Evolutionary conservation across 2,888 invertebrate species (phyloP), one percentile per base, ranked within the genome.

Genomic region (Aelia acuminata): DNA sequence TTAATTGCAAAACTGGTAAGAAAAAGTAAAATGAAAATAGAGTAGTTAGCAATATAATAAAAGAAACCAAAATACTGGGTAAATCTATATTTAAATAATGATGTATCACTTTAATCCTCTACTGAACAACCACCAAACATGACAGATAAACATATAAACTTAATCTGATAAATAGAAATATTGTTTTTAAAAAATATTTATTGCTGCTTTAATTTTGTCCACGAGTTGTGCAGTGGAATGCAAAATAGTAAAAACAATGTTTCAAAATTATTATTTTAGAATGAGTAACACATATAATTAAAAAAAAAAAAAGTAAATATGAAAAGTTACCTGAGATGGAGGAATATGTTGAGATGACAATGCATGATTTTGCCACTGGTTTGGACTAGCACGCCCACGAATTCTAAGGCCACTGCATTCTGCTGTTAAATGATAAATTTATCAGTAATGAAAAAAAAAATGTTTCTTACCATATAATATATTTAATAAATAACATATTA

Each of bases 391-490:
- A 50, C 90, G 89, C 47, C 89, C 88, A 80, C 89, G 63, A 31
- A 88, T 85, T 57, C 90, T 87, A 53, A 88, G 84, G 43, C 89
- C 89, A 70, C 87, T 89, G 84, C 89, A 90, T 86, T 90, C 89
- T 80, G 87, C 84, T 89, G 70, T 49, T 87, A 85, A 84, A 50
- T 86, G 85, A 88, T 31, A 88, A 31, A 63, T 63, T 63, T 18
- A 63, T 5, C 15, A 63, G 3, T 31, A 0, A 31, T 63, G 31
- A 35, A 1, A 18, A 8, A 63, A 63, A n/a, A 31, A 15, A 63
- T 63, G 5, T 63, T 18, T 31, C 4, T 26, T 31, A 18, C 31
- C n/a, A n/a, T n/a, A n/a, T n/a, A n/a, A n/a, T n/a, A 13, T 31
- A 31, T 1, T 18, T 18, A 63, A 31, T 22, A n/a, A n/a, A 57